Base-by-base conservation (phyloP, 1,140 invertebrate genomes). In the Brachionus rotundiformis region DNA sequence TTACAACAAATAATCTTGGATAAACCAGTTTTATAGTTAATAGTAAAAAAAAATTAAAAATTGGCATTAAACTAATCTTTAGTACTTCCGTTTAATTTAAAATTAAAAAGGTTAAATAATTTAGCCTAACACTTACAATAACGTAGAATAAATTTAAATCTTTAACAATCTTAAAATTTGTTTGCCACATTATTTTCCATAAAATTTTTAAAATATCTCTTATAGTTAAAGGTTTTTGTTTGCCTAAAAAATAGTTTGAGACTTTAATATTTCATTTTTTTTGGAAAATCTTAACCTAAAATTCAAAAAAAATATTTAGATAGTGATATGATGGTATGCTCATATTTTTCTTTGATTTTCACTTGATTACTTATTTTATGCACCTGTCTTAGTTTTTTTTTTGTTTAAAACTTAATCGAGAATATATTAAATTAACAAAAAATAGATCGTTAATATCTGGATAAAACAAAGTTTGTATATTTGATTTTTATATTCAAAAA, bases 321-420 rank as follows among this genome's bases (percentile, higher is more conserved):
- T 54, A 54, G 47, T 54, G 47, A 54, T 54, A 54, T 54, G 16
- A 54, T 54, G 47, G 47, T 54, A 54, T 54, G 47, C 47, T 54
- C 16, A 54, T 54, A 19, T 54, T 16, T 49, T 49, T 54, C 47
- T 54, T 54, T 8, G 47, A 23, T 54, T 54, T 54, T 19, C n/a
- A 54, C 47, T 54, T 54, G 47, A 54, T 54, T 54, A 54, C 47
- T 54, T 54, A n/a, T 54, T 54, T n/a, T 54, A 19, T 19, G 47
- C 47, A 54, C 16, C 47, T 54, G 47, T 54, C 19, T 54, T 8
- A 25, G 47, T 23, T 54, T 54, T 49, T 49, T 1, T 44, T 44
- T 47, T n/a, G n/a, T n/a, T 39, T 54, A 7, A 54, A 54, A 19
- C 8, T 54, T 54, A 54, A 25, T 54, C 47, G 47, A 54, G 23